A percentile compares a stretch with the other conserved stretches of the same genome.
Conservation (phyloP, 2,797 vertebrate genomes). For the Anabas testudineus region DNA sequence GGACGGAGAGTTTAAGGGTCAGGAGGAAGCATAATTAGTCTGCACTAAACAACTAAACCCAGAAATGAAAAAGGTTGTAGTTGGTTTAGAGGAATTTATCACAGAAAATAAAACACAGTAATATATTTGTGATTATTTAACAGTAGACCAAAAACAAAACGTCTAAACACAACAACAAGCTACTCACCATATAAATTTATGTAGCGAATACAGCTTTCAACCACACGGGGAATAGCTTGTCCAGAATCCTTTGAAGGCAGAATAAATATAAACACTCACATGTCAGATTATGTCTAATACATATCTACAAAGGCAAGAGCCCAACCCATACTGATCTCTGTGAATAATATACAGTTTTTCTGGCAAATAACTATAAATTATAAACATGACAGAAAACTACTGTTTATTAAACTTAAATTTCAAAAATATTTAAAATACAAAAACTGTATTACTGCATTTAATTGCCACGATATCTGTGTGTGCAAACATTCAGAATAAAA, state of each 20-base stretch:
- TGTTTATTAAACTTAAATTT: neutral
- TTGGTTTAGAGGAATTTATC: neutral
- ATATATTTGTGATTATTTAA: neutral
- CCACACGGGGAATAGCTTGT: slow-evolving; percentile 95
- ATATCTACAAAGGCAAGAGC: slow-evolving; percentile 27
- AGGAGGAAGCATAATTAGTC: slow-evolving; percentile 61
- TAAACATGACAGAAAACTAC: neutral
- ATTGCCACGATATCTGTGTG: neutral
- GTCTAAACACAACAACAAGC: neutral
- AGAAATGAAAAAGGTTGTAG: slow-evolving; percentile 5
- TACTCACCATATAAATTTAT: slow-evolving; percentile 97
- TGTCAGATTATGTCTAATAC: slow-evolving; percentile 18
- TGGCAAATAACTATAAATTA: too few relatives aligned
- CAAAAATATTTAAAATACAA: neutral
- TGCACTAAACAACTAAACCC: neutral
- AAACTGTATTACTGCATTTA: neutral
- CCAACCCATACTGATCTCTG: slow-evolving; percentile 22
- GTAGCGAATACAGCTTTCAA: slow-evolving; percentile 98
- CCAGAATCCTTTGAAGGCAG: slow-evolving; percentile 90
- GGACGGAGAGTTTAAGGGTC: slow-evolving; percentile 64
- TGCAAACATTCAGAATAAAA: neutral
- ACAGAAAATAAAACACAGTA: slow-evolving; percentile 1
- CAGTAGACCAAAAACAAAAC: neutral
- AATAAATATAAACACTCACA: slow-evolving; percentile 27
- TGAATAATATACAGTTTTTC: neutral